Evolutionary conservation across 1,140 invertebrate species (phyloP).

Genomic region (Psix sp.): DNA sequence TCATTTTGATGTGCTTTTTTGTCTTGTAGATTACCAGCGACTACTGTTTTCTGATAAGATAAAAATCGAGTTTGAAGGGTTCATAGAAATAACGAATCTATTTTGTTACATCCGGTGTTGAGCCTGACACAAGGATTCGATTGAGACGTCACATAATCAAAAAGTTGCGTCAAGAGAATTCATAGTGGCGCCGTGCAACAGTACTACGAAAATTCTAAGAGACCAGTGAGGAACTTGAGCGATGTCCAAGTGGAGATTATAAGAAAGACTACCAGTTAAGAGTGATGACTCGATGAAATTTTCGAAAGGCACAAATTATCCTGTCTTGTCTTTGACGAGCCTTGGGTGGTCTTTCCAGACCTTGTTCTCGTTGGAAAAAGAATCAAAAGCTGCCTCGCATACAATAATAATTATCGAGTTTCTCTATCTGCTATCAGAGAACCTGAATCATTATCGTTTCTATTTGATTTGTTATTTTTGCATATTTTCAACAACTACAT

Average conservation of each 20-base stretch:
- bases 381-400: conserved; percentile 46
- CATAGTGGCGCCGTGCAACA: conserved; percentile 52
- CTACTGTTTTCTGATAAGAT: conserved; percentile 36
- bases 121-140: conserved; percentile 30
- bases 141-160: conserved; percentile 48
- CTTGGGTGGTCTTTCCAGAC: conserved; percentile 70
- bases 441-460: conserved; percentile 48
- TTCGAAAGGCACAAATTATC: conserved; percentile 74
- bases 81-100: conserved; percentile 41
- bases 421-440: conserved; percentile 43
- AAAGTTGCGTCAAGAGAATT: conserved; percentile 51
- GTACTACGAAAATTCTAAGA: conserved; percentile 67
- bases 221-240: conserved; percentile 63
- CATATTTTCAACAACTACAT: too few species aligned
- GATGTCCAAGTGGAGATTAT: conserved; percentile 71
- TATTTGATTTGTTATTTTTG: conserved; percentile 32
- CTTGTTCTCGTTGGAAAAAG: conserved; percentile 37
- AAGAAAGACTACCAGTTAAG: conserved; percentile 76
- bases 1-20: conserved; percentile 6
- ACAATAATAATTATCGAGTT: conserved; percentile 59
- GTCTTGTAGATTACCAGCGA: conserved; percentile 1
- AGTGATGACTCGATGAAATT: conserved; percentile 75
- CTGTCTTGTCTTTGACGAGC: conserved; percentile 68
- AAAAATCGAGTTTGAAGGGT: conserved; percentile 19
- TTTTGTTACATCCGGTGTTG: conserved; percentile 34